phyloP scores from a whole-genome alignment of 1,140 invertebrate genomes.

The Ruditapes philippinarum region DNA sequence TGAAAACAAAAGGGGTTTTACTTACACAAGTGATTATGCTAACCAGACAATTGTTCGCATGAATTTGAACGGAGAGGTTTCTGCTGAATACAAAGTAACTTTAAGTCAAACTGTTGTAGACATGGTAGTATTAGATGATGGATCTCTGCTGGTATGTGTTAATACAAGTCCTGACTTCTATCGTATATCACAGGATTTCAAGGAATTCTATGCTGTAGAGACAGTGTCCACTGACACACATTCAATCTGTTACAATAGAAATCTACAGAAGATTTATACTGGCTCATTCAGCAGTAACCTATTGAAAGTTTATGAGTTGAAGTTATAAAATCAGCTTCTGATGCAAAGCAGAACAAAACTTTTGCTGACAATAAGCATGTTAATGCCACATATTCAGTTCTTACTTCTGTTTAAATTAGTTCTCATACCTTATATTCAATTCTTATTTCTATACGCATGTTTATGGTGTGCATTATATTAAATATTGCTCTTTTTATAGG shows the following conservation, averaged over 20 bases:
- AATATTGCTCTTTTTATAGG: too few species aligned
- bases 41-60: neutral
- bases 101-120: neutral
- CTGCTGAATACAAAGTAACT: neutral
- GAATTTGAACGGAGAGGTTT: neutral
- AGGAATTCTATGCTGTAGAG: neutral
- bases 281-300: neutral
- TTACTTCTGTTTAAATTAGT: too few species aligned
- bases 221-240: neutral
- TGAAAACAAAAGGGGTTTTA: too few species aligned
- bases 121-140: neutral
- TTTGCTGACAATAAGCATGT: too few species aligned
- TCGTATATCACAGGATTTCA: neutral
- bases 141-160: neutral
- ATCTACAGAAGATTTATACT: neutral
- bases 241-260: neutral
- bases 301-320: neutral
- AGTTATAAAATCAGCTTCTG: too few species aligned
- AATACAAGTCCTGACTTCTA: neutral
- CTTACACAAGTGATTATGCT: neutral
- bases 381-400: too few species aligned
- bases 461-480: too few species aligned
- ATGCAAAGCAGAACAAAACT: too few species aligned
- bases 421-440: too few species aligned
- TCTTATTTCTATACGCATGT: too few species aligned